Evolutionary conservation across 2,113 vertebrate genomes (phyloP), one percentile per base, ranked within the genome.

Genomic region (Podiceps cristatus): DNA sequence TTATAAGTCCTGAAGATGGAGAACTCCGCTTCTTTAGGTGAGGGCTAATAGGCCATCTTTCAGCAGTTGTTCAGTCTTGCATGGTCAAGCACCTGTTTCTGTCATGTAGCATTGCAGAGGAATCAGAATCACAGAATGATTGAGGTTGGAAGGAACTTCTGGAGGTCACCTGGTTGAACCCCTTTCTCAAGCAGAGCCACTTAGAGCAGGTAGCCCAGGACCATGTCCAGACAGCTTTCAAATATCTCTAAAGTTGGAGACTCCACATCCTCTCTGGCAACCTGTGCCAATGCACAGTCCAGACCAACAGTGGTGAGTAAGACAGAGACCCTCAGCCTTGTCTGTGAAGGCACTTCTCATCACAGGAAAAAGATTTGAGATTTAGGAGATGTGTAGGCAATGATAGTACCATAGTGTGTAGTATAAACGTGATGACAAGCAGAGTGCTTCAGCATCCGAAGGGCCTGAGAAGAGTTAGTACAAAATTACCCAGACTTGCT

Each of bases 371-470:
- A 44, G 3, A 78, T 27, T 31, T 60, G 55, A 69, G 4, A 53
- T 87, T 68, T 86, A 68, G 23, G 15, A 76, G 55, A 18, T 35
- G 3, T 6, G 7, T 27, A 52, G 17, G 25, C 16, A 25, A 13
- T 22, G 18, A 20, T 69, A 53, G 7, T 68, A 60, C 19, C 18
- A 35, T 15, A 42, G 7, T 42, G 29, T 67, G 44, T 45, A 37
- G 33, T 28, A 23, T 31, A 53, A 23, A 27, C 3, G 0, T 0
- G 1, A 60, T 13, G 35, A 44, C 17, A 52, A 52, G 13, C 16
- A 44, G 18, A 35, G 5, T 44, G 13, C 35, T 60, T 68, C 47
- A 27, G 33, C 33, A 18, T 62, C 78, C 27, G 53, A 71, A 71
- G 22, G 63, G 11, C 16, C 56, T 67, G 23, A 37, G 40, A 37